Percentiles rank a stretch among this genome's conserved stretches.
Conservation (phyloP, 2,888 invertebrate genomes). For the Melanchra persicariae region DNA sequence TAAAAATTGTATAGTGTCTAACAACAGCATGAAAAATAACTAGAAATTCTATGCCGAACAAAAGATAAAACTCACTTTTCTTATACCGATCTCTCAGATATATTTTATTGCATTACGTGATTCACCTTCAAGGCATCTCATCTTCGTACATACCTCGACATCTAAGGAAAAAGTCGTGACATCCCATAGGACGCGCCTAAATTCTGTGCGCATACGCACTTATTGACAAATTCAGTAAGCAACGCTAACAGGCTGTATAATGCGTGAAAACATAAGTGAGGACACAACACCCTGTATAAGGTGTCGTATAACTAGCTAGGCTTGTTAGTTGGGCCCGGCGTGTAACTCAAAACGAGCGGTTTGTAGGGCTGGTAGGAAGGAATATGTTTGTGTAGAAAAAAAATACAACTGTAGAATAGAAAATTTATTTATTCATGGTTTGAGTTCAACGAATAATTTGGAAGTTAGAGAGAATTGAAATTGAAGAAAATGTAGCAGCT, state of each 20-base stretch:
- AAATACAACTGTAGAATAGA: not conserved
- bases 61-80: conserved; percentile 25
- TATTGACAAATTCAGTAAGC: conserved; percentile 66
- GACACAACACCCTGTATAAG: conserved; percentile 68
- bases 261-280: conserved; percentile 63
- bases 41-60: conserved; percentile 1
- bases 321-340: conserved; percentile 73
- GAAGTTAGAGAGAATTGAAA: not conserved
- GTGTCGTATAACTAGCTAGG: conserved; percentile 67
- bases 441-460: not conserved
- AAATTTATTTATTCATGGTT: not conserved
- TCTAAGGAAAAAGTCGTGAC: conserved; percentile 66
- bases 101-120: conserved; percentile 58
- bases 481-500: not conserved
- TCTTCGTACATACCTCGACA: conserved; percentile 48
- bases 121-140: conserved; percentile 47
- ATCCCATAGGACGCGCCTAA: conserved; percentile 57
- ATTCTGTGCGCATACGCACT: conserved; percentile 58
- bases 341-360: conserved; percentile 74
- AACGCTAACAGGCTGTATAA: conserved; percentile 64
- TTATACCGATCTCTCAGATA: conserved; percentile 43
- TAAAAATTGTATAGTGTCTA: not conserved
- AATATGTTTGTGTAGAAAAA: not conserved
- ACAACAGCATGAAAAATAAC: not conserved
- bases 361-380: conserved; percentile 44